Evolutionary conservation across 1,140 invertebrate genomes (phyloP).

Genomic region (Ladona fulva): DNA sequence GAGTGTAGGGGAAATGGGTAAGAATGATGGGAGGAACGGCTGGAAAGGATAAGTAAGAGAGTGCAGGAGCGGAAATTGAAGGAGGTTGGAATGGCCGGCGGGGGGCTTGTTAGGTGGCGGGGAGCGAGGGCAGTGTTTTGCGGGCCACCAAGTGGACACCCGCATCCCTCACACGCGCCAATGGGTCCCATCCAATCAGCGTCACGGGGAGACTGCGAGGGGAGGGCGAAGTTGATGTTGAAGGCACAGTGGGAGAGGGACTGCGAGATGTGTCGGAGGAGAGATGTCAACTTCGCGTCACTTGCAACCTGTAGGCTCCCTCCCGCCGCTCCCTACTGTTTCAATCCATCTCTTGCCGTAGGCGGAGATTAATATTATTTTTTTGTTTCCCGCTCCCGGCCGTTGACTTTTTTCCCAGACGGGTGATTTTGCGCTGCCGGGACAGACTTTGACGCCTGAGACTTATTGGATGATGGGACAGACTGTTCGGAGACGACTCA

Average conservation of each 20-base stretch:
- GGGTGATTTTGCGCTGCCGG: no score
- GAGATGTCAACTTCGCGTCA: not conserved
- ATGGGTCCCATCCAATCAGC: conserved; percentile 2
- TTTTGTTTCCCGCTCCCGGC: no score
- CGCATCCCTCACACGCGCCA: not conserved
- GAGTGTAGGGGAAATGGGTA: not conserved
- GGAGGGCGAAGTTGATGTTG: not conserved
- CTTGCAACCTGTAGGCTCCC: not conserved
- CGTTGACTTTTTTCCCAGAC: no score
- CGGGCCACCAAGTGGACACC: not conserved
- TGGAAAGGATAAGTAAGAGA: not conserved
- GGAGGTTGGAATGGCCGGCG: not conserved
- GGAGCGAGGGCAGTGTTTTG: not conserved
- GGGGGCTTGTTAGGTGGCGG: not conserved
- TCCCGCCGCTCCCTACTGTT: not conserved
- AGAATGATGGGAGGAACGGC: not conserved
- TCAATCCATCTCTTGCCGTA: not conserved
- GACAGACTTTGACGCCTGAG: no score
- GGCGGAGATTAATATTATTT: no score
- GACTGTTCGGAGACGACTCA: no score
- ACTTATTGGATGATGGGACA: no score
- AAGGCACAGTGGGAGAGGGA: not conserved
- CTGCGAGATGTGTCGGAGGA: not conserved
- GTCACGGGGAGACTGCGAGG: not conserved
- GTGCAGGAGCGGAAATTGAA: not conserved